A percentile compares a stretch with the other conserved stretches of the same genome.
Evolutionary conservation across 1,140 invertebrate genomes (phyloP).

Genomic region (Drosophila ogumai): DNA sequence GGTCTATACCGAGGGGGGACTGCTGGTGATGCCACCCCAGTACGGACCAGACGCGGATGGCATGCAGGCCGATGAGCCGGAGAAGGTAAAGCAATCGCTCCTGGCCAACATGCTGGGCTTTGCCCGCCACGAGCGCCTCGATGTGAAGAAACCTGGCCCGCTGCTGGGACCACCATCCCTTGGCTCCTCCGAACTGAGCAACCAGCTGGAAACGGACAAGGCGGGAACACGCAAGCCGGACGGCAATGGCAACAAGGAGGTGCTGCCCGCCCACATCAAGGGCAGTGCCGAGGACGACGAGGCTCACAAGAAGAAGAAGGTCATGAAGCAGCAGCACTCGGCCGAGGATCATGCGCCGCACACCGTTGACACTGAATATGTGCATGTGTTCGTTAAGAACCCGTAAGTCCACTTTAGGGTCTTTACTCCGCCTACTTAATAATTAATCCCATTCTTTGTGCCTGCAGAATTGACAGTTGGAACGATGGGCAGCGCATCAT

Average conservation of each 20-base stretch:
- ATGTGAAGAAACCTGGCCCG: constrained; percentile 98
- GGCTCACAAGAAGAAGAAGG: constrained; percentile 81
- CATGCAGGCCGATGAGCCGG: constrained; percentile 76
- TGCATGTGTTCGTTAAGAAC: constrained; percentile 84
- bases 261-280: constrained; percentile 79
- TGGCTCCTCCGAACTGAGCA: constrained; percentile 78
- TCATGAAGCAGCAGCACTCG: constrained; percentile 75
- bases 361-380: constrained; percentile 84
- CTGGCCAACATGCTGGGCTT: constrained; percentile 88
- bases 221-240: constrained; percentile 7
- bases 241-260: constrained; percentile 72
- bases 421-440: fast-evolving
- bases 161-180: constrained; percentile 87
- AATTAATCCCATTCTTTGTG: not conserved
- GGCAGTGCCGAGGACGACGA: constrained; percentile 65
- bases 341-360: constrained; percentile 84
- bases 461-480: constrained; percentile 82
- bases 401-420: constrained; percentile 78
- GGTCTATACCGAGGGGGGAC: constrained; percentile 88
- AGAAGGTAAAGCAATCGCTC: constrained; percentile 77
- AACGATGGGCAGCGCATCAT: constrained; percentile 83
- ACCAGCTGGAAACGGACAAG: constrained; percentile 67
- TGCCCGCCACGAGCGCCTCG: constrained; percentile 93
- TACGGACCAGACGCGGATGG: constrained; percentile 39
- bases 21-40: constrained; percentile 86